Percentiles rank a stretch among this genome's conserved stretches.
These are phyloP conservation scores for Arenicola marina DNA, from an alignment of 2,888 invertebrate species.

Conservation along the genomic window DNA sequence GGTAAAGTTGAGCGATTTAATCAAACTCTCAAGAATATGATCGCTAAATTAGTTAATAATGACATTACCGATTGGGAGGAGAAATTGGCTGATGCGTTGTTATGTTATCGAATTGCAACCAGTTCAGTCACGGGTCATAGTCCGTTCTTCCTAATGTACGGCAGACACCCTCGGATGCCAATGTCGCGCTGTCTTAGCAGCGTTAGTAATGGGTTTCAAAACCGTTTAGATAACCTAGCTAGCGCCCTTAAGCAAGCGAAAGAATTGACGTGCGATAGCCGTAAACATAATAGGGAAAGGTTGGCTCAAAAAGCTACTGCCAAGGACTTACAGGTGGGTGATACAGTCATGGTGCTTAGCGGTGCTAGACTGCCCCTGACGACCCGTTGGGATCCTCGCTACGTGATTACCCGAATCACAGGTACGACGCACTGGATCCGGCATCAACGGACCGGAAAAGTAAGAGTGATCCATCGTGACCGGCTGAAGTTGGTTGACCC, in stretches of 20 bases:
- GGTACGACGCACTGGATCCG: background rate
- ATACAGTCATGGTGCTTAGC: background rate
- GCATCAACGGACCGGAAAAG: slow-evolving; percentile 1
- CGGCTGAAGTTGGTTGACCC: slow-evolving; percentile 4
- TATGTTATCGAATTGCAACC: background rate
- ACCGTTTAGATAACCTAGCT: background rate
- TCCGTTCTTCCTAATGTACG: slow-evolving; percentile 4
- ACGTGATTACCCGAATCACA: background rate
- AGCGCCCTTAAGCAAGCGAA: background rate
- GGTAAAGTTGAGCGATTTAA: slow-evolving; percentile 3
- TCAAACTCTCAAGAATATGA: background rate
- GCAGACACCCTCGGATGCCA: background rate
- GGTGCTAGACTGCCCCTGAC: background rate
- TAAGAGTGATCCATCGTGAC: background rate
- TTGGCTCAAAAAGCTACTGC: background rate
- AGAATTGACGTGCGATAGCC: background rate
- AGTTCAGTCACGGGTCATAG: background rate
- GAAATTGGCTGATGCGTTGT: background rate
- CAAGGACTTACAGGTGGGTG: background rate
- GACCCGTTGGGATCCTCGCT: slow-evolving; percentile 1
- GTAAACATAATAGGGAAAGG: background rate
- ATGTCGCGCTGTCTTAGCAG: background rate
- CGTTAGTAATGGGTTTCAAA: background rate
- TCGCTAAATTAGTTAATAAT: background rate
- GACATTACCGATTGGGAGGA: background rate